phyloP scores from a whole-genome alignment of 1,140 invertebrate species.

The Oryctes rhinoceros region DNA sequence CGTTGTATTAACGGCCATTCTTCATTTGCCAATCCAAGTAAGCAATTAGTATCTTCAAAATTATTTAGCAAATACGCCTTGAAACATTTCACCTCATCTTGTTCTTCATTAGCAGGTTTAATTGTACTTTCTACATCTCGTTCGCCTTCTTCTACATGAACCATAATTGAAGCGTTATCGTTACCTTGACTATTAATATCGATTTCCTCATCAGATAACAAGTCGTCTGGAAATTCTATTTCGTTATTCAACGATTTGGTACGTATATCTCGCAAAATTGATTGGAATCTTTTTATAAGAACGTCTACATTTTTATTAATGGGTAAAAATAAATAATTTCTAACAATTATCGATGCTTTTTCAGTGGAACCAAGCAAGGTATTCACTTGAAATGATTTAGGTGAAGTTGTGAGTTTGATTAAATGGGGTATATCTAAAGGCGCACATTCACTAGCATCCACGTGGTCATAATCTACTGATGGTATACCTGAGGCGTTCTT shows the following conservation, averaged over 20 bases:
- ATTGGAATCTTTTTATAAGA: background rate
- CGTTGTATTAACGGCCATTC: background rate
- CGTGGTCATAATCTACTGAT: background rate
- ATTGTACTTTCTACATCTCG: background rate
- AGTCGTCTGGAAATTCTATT: conserved; percentile 2
- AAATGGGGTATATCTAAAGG: background rate
- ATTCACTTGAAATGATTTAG: background rate
- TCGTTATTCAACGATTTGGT: background rate
- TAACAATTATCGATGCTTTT: background rate
- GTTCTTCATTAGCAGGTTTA: background rate
- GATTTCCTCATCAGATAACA: background rate
- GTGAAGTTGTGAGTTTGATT: background rate
- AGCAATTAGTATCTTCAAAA: conserved; percentile 7
- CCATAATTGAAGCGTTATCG: background rate
- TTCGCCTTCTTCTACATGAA: background rate
- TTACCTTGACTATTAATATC: background rate
- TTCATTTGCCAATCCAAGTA: background rate
- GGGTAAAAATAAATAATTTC: conserved; percentile 22
- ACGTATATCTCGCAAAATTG: background rate
- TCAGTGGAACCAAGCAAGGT: background rate
- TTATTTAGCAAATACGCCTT: conserved; percentile 12
- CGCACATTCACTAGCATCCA: background rate
- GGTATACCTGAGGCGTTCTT: too few species aligned
- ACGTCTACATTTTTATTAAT: background rate
- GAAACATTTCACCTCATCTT: conserved; percentile 35